These are phyloP conservation scores for Zosterops pallidus DNA, from an alignment of 2,113 vertebrate genomes.

Conservation along the genomic window DNA sequence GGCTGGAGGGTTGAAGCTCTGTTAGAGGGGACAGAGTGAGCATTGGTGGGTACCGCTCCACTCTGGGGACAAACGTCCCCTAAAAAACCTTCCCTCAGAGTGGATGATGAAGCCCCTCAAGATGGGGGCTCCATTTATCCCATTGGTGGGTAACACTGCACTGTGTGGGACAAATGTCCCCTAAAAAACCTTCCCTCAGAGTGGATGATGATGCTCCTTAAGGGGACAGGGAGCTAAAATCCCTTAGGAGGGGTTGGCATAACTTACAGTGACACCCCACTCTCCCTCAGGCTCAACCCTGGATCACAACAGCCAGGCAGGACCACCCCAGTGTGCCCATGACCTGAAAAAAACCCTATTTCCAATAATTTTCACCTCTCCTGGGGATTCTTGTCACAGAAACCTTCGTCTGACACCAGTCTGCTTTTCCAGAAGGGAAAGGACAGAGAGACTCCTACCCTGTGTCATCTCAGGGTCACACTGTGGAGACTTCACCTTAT, in stretches of 20 bases:
- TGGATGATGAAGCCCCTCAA: too few relatives aligned
- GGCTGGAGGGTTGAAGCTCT: too few relatives aligned
- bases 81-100: too few relatives aligned
- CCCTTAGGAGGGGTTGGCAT: rapidly evolving
- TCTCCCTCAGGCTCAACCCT: background rate
- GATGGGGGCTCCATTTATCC: too few relatives aligned
- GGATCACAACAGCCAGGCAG: background rate
- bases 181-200: background rate
- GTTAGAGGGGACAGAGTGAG: too few relatives aligned
- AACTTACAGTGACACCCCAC: background rate
- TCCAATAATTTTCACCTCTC: rapidly evolving
- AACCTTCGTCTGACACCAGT: rapidly evolving
- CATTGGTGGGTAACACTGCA: rapidly evolving
- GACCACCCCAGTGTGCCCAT: rapidly evolving
- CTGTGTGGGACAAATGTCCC: too few relatives aligned
- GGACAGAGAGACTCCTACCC: too few relatives aligned
- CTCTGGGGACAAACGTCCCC: too few relatives aligned
- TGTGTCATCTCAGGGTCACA: rapidly evolving
- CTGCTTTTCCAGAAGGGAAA: background rate
- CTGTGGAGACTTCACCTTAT: background rate
- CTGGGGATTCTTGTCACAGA: rapidly evolving
- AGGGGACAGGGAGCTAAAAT: background rate
- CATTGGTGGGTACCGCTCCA: too few relatives aligned
- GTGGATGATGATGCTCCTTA: too few relatives aligned
- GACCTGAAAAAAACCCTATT: rapidly evolving